Percentiles rank a stretch among this genome's conserved stretches.
Conservation (phyloP, 2,888 invertebrate species). For the Ormia ochracea region DNA sequence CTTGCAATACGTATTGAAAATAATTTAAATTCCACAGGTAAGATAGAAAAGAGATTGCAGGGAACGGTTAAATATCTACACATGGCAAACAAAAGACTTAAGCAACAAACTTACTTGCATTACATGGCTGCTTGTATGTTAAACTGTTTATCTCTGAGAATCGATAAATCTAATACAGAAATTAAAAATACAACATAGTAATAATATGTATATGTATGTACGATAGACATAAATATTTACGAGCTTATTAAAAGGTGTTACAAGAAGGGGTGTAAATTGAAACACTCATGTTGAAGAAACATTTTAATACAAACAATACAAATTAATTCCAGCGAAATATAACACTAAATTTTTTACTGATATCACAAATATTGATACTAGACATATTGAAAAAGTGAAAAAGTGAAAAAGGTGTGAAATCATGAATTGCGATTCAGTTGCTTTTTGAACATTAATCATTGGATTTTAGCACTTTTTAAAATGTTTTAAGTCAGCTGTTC, state of each 20-base stretch:
- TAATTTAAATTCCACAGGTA: slow-evolving; percentile 32
- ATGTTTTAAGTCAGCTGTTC: too few relatives aligned
- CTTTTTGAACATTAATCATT: too few relatives aligned
- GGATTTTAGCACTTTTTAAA: too few relatives aligned
- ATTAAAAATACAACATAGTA: slow-evolving; percentile 13
- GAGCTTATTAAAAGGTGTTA: background rate
- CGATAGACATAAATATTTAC: background rate
- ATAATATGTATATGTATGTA: background rate
- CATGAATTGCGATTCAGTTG: too few relatives aligned
- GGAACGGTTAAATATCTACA: background rate
- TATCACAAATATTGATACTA: too few relatives aligned
- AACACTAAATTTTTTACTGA: too few relatives aligned
- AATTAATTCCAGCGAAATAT: background rate
- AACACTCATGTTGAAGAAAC: background rate
- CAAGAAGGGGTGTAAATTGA: background rate
- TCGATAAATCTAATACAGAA: slow-evolving; percentile 18
- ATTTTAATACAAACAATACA: background rate
- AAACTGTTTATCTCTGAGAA: slow-evolving; percentile 30
- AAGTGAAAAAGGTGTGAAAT: too few relatives aligned
- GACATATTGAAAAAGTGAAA: too few relatives aligned
- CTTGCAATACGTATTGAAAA: slow-evolving; percentile 2
- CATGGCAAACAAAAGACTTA: slow-evolving; percentile 36
- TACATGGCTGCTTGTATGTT: background rate
- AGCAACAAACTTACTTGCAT: slow-evolving; percentile 7
- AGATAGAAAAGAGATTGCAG: background rate